Evolutionary conservation across 2,113 vertebrate genomes (phyloP).

Genomic region (Hippocampus zosterae): DNA sequence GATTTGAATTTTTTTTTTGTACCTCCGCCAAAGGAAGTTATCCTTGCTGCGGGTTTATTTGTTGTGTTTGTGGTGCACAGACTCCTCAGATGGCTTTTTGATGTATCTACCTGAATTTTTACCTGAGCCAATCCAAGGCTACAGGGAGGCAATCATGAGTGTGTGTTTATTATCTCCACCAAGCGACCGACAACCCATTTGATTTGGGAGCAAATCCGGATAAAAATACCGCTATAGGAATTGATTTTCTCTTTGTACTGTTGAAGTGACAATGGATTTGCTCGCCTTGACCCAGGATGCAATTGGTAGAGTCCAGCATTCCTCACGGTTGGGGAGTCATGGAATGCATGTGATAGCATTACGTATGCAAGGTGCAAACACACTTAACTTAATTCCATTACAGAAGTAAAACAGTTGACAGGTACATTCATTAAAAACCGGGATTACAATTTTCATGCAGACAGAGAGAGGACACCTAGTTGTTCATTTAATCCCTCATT

Average conservation of each 20-base stretch:
- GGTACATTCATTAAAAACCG: too few relatives aligned
- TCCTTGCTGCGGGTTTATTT: conserved; percentile 1
- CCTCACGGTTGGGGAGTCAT: background rate
- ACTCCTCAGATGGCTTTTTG: background rate
- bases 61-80: background rate
- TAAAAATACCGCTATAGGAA: background rate
- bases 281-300: background rate
- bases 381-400: too few relatives aligned
- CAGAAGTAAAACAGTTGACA: too few relatives aligned
- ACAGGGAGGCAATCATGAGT: background rate
- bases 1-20: conserved; percentile 37
- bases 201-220: background rate
- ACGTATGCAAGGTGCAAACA: too few relatives aligned
- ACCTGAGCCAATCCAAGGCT: background rate
- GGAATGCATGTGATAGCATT: too few relatives aligned
- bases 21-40: background rate
- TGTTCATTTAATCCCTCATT: too few relatives aligned
- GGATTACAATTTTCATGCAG: too few relatives aligned
- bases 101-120: background rate
- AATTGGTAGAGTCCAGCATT: background rate
- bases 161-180: background rate
- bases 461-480: too few relatives aligned
- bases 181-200: background rate
- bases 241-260: background rate
- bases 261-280: background rate